These are phyloP conservation scores for Aix galericulata DNA, from an alignment of 2,113 vertebrate species.

Conservation along the genomic window DNA sequence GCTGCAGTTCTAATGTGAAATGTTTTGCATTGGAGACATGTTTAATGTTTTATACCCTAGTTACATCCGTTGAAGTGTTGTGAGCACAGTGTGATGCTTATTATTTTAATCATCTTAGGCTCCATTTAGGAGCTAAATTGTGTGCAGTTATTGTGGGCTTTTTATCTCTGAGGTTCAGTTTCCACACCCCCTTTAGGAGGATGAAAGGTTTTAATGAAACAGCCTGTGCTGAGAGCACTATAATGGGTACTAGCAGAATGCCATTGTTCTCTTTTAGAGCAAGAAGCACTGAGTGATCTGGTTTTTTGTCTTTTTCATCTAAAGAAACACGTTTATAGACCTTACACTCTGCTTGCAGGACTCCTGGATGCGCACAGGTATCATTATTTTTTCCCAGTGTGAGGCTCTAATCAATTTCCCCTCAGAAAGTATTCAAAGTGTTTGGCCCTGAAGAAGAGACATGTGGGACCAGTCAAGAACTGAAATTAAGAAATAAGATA, in stretches of 20 bases:
- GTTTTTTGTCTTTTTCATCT: not conserved
- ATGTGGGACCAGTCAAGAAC: not conserved
- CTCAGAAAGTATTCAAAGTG: not conserved
- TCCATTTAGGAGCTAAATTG: not conserved
- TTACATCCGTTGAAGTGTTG: not conserved
- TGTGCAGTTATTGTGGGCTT: not conserved
- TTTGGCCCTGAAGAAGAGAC: not conserved
- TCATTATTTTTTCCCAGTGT: not conserved
- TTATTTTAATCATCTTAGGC: slow-evolving; percentile 16
- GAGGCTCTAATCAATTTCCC: not conserved
- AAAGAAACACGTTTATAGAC: not conserved
- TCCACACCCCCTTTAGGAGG: not conserved
- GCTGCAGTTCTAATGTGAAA: not conserved
- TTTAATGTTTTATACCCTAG: not conserved
- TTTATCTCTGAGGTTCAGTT: not conserved
- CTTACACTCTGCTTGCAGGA: not conserved
- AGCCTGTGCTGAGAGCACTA: not conserved
- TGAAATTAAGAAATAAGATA: not conserved
- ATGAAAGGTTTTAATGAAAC: not conserved
- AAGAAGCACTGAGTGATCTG: not conserved
- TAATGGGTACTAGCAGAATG: not conserved
- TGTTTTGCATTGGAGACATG: not conserved
- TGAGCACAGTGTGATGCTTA: not conserved
- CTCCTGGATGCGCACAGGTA: not conserved
- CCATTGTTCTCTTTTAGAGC: not conserved